A percentile compares a stretch with the other conserved stretches of the same genome.
These are phyloP conservation scores for Agapetus fuscipes DNA, from an alignment of 2,888 invertebrate species.

Conservation along the genomic window DNA sequence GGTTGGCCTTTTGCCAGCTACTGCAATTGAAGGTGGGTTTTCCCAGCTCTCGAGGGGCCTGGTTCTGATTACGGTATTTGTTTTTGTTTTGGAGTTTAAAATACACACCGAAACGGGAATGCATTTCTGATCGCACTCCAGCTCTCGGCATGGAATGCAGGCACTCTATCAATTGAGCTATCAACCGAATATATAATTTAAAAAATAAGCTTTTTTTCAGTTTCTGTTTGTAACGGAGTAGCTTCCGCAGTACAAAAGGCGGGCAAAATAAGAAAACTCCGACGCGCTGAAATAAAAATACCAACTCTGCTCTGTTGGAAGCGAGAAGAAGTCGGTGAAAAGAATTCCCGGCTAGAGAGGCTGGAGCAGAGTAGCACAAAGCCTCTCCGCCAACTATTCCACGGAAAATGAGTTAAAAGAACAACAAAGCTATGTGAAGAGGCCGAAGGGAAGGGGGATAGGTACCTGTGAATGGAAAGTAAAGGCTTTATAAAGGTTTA, in stretches of 20 bases:
- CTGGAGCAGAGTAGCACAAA: constrained; percentile 11
- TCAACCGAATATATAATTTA: too few species aligned
- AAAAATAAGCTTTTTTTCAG: too few species aligned
- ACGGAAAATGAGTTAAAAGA: constrained; percentile 12
- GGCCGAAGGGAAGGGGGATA: not conserved
- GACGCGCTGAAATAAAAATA: constrained; percentile 17
- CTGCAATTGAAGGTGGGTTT: too few species aligned
- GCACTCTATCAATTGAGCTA: too few species aligned
- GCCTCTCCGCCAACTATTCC: constrained; percentile 14
- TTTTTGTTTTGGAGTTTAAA: too few species aligned
- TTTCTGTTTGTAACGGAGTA: too few species aligned
- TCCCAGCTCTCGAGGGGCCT: too few species aligned
- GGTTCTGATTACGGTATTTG: too few species aligned
- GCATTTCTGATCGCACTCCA: too few species aligned
- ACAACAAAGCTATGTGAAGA: constrained; percentile 8
- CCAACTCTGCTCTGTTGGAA: constrained; percentile 11
- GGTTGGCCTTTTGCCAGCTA: too few species aligned
- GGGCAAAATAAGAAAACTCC: constrained; percentile 17
- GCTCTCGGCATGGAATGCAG: too few species aligned
- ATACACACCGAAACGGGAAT: too few species aligned
- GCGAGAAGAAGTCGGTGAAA: constrained; percentile 9
- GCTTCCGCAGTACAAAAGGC: constrained; percentile 1
- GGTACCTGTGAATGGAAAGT: not conserved
- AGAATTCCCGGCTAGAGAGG: constrained; percentile 17
- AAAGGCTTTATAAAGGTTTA: constrained; percentile 2